Conservation (phyloP, 2,113 vertebrate genomes). For the Rhabdornis inornatus region DNA sequence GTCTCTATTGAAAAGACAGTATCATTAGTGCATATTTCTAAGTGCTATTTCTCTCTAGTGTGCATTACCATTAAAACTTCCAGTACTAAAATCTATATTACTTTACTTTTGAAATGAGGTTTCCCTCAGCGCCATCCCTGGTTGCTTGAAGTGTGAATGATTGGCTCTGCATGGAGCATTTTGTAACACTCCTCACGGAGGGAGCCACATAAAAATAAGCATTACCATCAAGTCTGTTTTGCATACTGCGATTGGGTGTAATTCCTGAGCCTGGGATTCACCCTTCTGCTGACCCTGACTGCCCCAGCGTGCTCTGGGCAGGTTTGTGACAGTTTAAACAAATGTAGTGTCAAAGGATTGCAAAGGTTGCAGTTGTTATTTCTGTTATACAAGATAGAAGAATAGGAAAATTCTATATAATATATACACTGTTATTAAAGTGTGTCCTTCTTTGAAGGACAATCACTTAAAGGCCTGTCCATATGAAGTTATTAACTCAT, state of each 20-base stretch:
- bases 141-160: not conserved
- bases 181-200: not conserved
- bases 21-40: conserved; percentile 1
- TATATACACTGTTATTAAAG: not conserved
- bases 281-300: not conserved
- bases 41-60: conserved; percentile 29
- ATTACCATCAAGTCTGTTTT: not conserved
- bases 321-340: not conserved
- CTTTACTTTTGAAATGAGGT: conserved; percentile 9
- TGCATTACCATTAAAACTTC: conserved; percentile 33
- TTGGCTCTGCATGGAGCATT: not conserved
- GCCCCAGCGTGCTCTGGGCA: not conserved
- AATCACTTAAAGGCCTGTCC: not conserved
- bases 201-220: not conserved
- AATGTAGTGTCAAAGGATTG: not conserved
- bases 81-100: not conserved
- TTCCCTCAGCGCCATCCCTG: not conserved
- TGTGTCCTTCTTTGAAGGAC: not conserved
- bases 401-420: not conserved
- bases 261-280: not conserved
- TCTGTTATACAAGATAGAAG: not conserved
- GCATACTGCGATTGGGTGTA: not conserved
- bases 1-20: not conserved
- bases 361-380: not conserved
- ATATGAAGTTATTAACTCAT: conserved; percentile 30